A percentile compares a stretch with the other conserved stretches of the same genome.
Conservation (phyloP, 2,888 invertebrate species). For the Drosophila niveifrons region DNA sequence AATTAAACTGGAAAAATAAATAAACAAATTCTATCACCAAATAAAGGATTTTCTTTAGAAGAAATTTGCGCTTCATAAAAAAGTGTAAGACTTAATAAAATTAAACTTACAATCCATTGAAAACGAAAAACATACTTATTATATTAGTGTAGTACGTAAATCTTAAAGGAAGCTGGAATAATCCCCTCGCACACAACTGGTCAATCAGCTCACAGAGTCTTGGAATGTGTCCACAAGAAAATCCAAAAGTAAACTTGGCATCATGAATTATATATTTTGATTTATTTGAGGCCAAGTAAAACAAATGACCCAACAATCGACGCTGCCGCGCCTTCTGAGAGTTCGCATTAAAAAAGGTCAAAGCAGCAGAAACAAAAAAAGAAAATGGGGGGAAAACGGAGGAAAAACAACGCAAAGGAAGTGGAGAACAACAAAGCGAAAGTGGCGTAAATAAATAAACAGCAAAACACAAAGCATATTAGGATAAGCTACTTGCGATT, state of each 20-base stretch:
- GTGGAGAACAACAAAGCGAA: conserved; percentile 52
- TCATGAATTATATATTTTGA: conserved; percentile 79
- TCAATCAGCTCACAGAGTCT: conserved; percentile 32
- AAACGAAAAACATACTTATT: conserved; percentile 30
- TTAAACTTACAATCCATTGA: no score
- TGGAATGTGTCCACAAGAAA: conserved; percentile 30
- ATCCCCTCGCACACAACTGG: conserved; percentile 31
- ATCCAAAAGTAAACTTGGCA: conserved; percentile 59
- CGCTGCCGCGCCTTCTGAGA: conserved; percentile 36
- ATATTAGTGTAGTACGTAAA: conserved; percentile 18
- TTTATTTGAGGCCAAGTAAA: conserved; percentile 80
- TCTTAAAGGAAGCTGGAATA: conserved; percentile 14
- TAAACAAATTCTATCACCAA: no score
- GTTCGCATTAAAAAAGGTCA: conserved; percentile 52
- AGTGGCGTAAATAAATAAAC: conserved; percentile 76
- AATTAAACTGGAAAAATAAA: no score
- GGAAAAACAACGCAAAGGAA: neutral
- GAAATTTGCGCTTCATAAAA: no score
- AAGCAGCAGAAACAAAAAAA: conserved; percentile 11
- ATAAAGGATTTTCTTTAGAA: no score
- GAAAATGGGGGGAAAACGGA: conserved; percentile 13
- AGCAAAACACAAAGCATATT: conserved; percentile 78
- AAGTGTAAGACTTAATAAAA: no score
- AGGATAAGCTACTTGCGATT: conserved; percentile 81
- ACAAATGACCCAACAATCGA: conserved; percentile 73